These are phyloP conservation scores for Steinernema khuongi DNA, from an alignment of 1,140 invertebrate genomes.

Conservation along the genomic window DNA sequence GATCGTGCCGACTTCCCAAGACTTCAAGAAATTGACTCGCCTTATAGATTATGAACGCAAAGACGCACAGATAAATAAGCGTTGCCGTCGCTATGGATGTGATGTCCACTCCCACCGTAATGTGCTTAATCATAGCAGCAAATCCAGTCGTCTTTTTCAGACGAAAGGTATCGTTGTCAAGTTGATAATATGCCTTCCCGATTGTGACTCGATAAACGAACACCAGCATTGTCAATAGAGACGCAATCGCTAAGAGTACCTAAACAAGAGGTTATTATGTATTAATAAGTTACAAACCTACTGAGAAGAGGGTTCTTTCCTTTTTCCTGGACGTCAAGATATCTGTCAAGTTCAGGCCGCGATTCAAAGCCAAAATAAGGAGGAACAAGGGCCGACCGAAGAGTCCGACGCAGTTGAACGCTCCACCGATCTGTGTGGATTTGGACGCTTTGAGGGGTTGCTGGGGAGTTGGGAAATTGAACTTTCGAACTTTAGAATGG, in stretches of 20 bases:
- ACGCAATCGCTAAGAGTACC: background rate
- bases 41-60: background rate
- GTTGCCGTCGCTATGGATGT: background rate
- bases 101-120: background rate
- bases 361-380: background rate
- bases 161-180: background rate
- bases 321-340: no score
- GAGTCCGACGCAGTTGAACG: background rate
- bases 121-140: background rate
- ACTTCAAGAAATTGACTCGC: background rate
- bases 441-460: no score
- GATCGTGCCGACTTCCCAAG: background rate
- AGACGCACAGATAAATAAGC: background rate
- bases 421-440: slow-evolving; percentile 1
- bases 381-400: slow-evolving; percentile 1
- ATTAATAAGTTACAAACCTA: no score
- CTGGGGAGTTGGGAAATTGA: no score
- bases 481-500: no score
- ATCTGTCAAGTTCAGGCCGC: background rate
- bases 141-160: no score
- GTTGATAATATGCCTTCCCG: background rate
- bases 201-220: background rate
- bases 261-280: no score
- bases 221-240: background rate
- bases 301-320: no score